Conservation (phyloP, 2,113 vertebrate species). For the Malaclemys terrapin region DNA sequence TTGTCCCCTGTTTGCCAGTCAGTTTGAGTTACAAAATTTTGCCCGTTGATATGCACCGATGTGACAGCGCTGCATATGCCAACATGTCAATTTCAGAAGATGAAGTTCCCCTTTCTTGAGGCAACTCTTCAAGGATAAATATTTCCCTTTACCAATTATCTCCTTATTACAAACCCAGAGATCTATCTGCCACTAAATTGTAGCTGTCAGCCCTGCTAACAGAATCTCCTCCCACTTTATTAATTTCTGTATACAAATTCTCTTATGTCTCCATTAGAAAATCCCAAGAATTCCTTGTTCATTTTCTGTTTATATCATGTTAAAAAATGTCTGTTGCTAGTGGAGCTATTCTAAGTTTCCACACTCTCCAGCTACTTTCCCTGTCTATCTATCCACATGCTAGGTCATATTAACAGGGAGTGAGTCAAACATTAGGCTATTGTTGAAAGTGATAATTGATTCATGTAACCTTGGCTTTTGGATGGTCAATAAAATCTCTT, state of each 20-base stretch:
- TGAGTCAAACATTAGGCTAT: neutral
- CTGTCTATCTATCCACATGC: neutral
- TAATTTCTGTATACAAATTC: neutral
- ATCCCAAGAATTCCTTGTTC: neutral
- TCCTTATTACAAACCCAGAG: constrained; percentile 11
- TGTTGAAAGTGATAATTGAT: neutral
- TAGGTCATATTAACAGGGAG: neutral
- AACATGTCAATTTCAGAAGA: neutral
- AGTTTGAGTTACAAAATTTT: neutral
- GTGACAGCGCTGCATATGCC: neutral
- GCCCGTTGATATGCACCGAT: neutral
- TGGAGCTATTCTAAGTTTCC: neutral
- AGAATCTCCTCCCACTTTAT: neutral
- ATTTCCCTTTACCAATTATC: neutral
- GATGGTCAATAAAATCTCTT: neutral
- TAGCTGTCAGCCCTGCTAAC: neutral
- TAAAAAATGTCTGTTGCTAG: neutral
- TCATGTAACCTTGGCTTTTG: neutral
- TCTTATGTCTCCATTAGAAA: neutral
- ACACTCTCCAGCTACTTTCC: neutral
- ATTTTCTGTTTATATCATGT: neutral
- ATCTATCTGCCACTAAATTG: constrained; percentile 12
- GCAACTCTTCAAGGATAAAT: constrained; percentile 5
- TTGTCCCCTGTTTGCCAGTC: neutral
- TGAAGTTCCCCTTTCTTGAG: neutral